Percentiles rank a stretch among this genome's conserved stretches.
Evolutionary conservation across 2,888 invertebrate genomes (phyloP).

Genomic region (Parasteatoda lunata): DNA sequence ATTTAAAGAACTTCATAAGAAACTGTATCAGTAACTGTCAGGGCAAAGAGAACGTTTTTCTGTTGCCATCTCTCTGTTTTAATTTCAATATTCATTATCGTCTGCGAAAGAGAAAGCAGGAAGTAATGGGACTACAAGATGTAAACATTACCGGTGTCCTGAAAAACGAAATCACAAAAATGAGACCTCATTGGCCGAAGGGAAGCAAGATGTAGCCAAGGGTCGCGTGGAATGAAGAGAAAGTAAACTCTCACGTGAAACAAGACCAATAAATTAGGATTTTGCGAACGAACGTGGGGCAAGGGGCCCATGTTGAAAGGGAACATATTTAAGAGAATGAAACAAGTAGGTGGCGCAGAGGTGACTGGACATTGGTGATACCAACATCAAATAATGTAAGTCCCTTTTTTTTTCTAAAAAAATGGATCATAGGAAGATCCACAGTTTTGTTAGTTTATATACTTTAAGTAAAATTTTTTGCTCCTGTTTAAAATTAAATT

Average conservation of each 20-base stretch:
- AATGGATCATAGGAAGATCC: no score
- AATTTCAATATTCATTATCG: slow-evolving; percentile 13
- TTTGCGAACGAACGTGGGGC: slow-evolving; percentile 16
- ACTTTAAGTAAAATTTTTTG: no score
- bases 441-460: no score
- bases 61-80: slow-evolving; percentile 7
- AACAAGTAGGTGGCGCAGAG: background rate
- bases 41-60: background rate
- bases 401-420: background rate
- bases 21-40: no score
- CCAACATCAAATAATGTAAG: background rate
- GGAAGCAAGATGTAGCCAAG: slow-evolving; percentile 15
- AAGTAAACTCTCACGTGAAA: slow-evolving; percentile 10
- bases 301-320: slow-evolving; percentile 8
- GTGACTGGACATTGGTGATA: background rate
- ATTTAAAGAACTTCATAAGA: no score
- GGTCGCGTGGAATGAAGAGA: slow-evolving; percentile 11
- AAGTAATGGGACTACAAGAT: slow-evolving; percentile 20
- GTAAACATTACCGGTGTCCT: slow-evolving; percentile 4
- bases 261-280: slow-evolving; percentile 39
- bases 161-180: slow-evolving; percentile 7
- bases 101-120: slow-evolving; percentile 25
- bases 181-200: slow-evolving; percentile 29
- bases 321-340: slow-evolving; percentile 47
- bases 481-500: no score